Evolutionary conservation across 2,113 vertebrate genomes (phyloP), one percentile per base, ranked within the genome.

Genomic region (Peromyscus polionotus): DNA sequence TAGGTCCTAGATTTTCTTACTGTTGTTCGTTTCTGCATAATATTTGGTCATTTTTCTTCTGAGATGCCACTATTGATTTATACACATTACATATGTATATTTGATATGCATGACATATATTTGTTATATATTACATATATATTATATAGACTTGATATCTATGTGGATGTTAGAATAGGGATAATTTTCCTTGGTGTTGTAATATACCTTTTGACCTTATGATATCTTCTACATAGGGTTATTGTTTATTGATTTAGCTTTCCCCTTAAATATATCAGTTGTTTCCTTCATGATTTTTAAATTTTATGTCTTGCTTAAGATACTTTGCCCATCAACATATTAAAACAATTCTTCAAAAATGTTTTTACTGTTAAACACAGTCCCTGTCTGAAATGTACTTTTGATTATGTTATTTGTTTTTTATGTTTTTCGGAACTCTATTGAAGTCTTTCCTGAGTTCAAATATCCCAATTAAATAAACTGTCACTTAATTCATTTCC

Each of bases 231-330:
- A 26, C 70, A 77, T 28, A 90, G 48, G 1, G 2, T 17, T 96
- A 67, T 70, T 80, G 48, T 63, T 92, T 57, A 14, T 81, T 93
- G 68, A 13, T 42, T 95, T 91, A 39, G 16, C 54, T 90, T 96
- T 87, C 2, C 14, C 86, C 65, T 95, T 97, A 96, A 86, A 89
- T 93, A 51, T 54, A 42, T 48, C 6, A 57, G 12, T 90, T 14
- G 12, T 87, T 96, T 88, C 19, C 19, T 72, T 88, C 79, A 73
- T 51, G 24, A 13, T 8, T 73, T 95, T 48, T 51, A 39, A 36
- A 57, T 61, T 96, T 92, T 91, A 28, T 87, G 14, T 76, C 28
- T 93, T 75, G 24, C 31, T 92, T 92, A 92, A 75, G 95, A 95
- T 72, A 73, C 5, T 31, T 85, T 93, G 75, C 5, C 11, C 73